Percentiles rank a stretch among this genome's conserved stretches.
Evolutionary conservation across 2,797 vertebrate genomes (phyloP).

Genomic region (Diplodus puntazzo): DNA sequence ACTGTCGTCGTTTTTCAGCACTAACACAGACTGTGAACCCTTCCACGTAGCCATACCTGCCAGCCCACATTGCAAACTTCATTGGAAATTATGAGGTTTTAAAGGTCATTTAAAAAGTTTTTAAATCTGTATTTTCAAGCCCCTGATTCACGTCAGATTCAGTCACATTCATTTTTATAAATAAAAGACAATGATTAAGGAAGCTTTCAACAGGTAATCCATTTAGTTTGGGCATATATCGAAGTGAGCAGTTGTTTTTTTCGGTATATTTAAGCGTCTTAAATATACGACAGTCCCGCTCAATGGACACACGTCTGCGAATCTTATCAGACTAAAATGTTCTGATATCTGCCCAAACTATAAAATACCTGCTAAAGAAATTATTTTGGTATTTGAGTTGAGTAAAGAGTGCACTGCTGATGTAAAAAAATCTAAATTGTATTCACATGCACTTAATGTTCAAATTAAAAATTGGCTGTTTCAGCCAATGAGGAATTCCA

Average conservation of each 20-base stretch:
- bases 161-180: constrained; percentile 64
- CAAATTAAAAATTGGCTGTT: constrained; percentile 42
- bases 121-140: constrained; percentile 49
- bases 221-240: constrained; percentile 44
- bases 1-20: constrained; percentile 65
- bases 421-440: constrained; percentile 36
- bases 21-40: constrained; percentile 66
- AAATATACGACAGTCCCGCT: constrained; percentile 9
- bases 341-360: constrained; percentile 61
- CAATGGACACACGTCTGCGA: neutral
- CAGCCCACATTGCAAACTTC: constrained; percentile 61
- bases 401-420: constrained; percentile 33
- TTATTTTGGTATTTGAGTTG: constrained; percentile 66
- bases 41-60: constrained; percentile 53
- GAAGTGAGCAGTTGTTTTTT: constrained; percentile 5
- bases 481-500: constrained; percentile 37
- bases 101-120: constrained; percentile 46
- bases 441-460: constrained; percentile 42
- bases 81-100: constrained; percentile 72
- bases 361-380: constrained; percentile 32
- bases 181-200: constrained; percentile 55
- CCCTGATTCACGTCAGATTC: constrained; percentile 69
- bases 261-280: constrained; percentile 1
- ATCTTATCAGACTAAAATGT: constrained; percentile 28
- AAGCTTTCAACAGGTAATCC: constrained; percentile 15